Conservation (phyloP, 2,797 vertebrate species). For the Myiotriccus ornatus region DNA sequence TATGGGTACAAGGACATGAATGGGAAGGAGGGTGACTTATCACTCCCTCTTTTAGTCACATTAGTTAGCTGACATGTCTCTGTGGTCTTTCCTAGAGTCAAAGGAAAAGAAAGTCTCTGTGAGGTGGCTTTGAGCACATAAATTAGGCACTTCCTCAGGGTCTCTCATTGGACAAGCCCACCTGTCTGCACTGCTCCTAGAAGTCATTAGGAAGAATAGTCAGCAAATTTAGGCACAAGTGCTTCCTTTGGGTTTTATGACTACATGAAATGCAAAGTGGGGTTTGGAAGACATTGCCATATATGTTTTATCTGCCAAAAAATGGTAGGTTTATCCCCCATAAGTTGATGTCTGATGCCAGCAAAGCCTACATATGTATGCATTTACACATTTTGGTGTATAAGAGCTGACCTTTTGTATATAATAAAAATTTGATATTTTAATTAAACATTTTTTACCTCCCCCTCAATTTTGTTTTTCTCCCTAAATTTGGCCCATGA, state of each 20-base stretch:
- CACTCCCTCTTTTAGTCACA: rapidly evolving
- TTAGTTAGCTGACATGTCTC: background rate
- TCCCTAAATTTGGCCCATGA: background rate
- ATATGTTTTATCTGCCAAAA: background rate
- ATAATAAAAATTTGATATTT: background rate
- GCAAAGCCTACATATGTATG: rapidly evolving
- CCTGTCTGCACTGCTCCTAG: background rate
- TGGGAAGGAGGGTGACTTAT: background rate
- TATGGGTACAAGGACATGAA: background rate
- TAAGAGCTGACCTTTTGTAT: background rate
- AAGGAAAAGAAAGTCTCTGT: background rate
- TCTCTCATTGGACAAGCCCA: background rate
- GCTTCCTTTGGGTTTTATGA: background rate
- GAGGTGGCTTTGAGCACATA: background rate
- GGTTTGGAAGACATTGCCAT: background rate
- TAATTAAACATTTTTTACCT: background rate
- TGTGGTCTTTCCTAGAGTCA: background rate
- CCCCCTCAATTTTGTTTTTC: background rate
- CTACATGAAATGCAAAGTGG: background rate
- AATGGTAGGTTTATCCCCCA: background rate
- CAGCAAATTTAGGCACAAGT: background rate
- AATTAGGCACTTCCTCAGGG: background rate
- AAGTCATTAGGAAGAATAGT: background rate
- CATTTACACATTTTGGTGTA: background rate
- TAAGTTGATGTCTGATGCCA: background rate